phyloP scores from a whole-genome alignment of 2,888 invertebrate species.

The Epinotia ramella region DNA sequence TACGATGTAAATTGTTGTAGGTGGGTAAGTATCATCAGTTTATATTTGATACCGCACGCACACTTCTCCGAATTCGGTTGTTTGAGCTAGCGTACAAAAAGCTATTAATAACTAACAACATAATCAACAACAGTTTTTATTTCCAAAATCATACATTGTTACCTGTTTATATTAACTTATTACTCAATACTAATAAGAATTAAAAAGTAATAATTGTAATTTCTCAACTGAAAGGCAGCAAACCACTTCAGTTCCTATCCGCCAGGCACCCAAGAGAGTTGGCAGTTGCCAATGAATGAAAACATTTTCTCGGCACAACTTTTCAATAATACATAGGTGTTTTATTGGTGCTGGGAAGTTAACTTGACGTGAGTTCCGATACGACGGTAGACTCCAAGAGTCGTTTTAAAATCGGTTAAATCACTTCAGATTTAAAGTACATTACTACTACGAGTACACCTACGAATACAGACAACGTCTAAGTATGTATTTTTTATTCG shows the following conservation, averaged over 20 bases:
- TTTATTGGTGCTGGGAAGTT: slow-evolving; percentile 31
- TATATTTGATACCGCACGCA: too few relatives aligned
- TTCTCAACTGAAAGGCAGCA: slow-evolving; percentile 13
- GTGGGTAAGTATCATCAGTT: too few relatives aligned
- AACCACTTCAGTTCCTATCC: slow-evolving; percentile 14
- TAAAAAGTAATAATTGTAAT: not conserved
- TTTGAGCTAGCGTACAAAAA: too few relatives aligned
- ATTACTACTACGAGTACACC: too few relatives aligned
- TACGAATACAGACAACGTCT: too few relatives aligned
- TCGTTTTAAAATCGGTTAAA: not conserved
- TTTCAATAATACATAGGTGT: slow-evolving; percentile 36
- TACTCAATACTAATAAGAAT: slow-evolving; percentile 1
- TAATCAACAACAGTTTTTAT: not conserved
- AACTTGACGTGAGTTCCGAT: slow-evolving; percentile 18
- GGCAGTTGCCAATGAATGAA: slow-evolving; percentile 25
- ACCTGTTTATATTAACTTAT: not conserved
- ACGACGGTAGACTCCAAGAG: not conserved
- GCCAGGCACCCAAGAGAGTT: slow-evolving; percentile 25
- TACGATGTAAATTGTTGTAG: too few relatives aligned
- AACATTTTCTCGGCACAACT: slow-evolving; percentile 15
- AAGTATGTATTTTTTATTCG: too few relatives aligned
- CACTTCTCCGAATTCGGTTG: too few relatives aligned
- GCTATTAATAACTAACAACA: not conserved
- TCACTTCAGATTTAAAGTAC: too few relatives aligned
- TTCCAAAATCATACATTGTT: not conserved